Evolutionary conservation across 2,888 invertebrate genomes (phyloP).

Genomic region (Cephus rjabovi): DNA sequence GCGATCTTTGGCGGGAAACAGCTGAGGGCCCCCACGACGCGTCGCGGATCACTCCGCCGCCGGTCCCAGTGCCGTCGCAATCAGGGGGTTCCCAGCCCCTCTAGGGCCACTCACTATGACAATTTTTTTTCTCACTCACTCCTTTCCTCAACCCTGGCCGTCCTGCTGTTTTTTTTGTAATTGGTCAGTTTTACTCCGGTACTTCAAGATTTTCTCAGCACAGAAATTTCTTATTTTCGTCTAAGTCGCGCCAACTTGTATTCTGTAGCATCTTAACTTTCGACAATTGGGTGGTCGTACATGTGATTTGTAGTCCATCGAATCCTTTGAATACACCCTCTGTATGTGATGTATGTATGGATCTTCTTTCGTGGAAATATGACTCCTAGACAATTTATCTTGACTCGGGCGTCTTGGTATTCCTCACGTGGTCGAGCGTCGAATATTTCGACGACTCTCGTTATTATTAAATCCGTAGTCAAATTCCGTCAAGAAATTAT

Average conservation of each 20-base stretch:
- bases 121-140: not conserved
- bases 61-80: constrained; percentile 34
- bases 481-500: not conserved
- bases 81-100: not conserved
- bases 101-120: not conserved
- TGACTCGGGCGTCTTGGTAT: not conserved
- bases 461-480: not conserved
- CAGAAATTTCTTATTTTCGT: not conserved
- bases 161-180: not conserved
- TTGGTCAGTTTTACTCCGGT: not conserved
- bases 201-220: not conserved
- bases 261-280: not conserved
- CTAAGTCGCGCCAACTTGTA: not conserved
- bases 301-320: not conserved
- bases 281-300: not conserved
- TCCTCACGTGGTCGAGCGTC: not conserved
- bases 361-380: not conserved
- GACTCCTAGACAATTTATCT: not conserved
- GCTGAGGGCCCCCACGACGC: constrained; percentile 70
- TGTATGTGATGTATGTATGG: not conserved
- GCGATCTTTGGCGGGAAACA: constrained; percentile 79
- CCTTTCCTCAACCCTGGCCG: not conserved
- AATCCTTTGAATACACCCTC: not conserved
- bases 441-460: not conserved
- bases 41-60: constrained; percentile 48